Evolutionary conservation across 2,113 vertebrate species (phyloP).

Genomic region (Rhinoptilus africanus): DNA sequence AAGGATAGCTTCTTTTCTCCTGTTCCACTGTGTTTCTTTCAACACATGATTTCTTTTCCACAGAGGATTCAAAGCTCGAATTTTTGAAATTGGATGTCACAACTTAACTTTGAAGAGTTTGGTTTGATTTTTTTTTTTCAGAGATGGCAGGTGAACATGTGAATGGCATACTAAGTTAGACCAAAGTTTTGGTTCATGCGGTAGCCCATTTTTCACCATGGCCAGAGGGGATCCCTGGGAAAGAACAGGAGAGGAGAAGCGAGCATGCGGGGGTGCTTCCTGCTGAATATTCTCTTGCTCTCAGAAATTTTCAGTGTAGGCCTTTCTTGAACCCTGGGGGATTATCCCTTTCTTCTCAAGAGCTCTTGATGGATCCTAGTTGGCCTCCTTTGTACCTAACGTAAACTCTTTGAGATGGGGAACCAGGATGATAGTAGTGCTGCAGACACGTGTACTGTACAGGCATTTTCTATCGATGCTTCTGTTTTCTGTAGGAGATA

Average conservation of each 20-base stretch:
- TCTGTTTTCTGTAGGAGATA: background rate
- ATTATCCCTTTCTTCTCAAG: background rate
- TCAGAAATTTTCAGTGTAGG: background rate
- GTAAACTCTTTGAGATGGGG: background rate
- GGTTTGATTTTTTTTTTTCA: background rate
- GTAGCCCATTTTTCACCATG: background rate
- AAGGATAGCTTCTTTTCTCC: background rate
- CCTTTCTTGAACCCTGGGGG: background rate
- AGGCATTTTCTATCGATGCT: background rate
- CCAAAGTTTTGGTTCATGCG: background rate
- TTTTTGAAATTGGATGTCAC: background rate
- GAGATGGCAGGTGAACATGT: background rate
- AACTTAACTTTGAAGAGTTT: background rate
- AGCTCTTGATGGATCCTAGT: background rate
- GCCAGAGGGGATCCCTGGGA: background rate
- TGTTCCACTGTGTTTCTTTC: background rate
- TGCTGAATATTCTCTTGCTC: background rate
- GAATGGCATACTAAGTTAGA: background rate
- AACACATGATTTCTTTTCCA: background rate
- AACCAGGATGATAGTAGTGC: background rate
- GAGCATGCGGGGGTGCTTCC: background rate
- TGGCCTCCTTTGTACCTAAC: background rate
- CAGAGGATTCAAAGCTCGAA: background rate
- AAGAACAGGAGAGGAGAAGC: background rate
- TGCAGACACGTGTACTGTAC: rapidly evolving